Percentiles rank a stretch among this genome's conserved stretches.
These are phyloP conservation scores for Perca schrenkii DNA, from an alignment of 2,113 vertebrate genomes.

Conservation along the genomic window DNA sequence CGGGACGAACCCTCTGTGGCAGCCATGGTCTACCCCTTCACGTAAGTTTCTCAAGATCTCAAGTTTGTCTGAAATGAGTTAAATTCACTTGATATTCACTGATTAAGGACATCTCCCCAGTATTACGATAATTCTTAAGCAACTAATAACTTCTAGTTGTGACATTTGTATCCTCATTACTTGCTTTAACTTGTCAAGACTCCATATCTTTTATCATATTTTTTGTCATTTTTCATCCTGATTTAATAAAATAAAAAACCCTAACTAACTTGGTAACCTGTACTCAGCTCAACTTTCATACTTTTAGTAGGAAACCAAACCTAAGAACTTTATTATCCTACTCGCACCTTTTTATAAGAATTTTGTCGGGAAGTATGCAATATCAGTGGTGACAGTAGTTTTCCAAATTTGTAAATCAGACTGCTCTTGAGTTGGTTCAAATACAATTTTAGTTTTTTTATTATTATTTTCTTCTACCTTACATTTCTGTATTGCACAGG, in stretches of 20 bases:
- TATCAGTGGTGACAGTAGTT: background rate
- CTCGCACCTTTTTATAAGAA: background rate
- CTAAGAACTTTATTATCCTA: background rate
- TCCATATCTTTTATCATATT: background rate
- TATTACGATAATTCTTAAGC: background rate
- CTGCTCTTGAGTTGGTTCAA: background rate
- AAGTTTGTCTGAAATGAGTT: background rate
- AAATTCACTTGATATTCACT: background rate
- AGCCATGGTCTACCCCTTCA: constrained; percentile 98
- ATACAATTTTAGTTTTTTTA: background rate
- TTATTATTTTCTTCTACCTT: background rate
- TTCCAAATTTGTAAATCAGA: background rate
- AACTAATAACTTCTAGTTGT: background rate
- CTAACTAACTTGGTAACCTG: too few species aligned
- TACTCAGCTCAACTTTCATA: background rate
- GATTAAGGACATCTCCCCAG: background rate
- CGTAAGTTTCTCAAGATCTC: constrained; percentile 82
- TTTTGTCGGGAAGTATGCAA: background rate
- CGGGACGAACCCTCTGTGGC: constrained; percentile 94
- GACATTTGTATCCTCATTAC: background rate
- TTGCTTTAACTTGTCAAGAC: background rate
- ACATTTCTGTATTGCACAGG: constrained; percentile 74
- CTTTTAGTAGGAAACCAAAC: background rate
- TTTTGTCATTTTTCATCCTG: background rate
- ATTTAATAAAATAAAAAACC: background rate